A percentile compares a stretch with the other conserved stretches of the same genome.
These are phyloP conservation scores for Ericerus pela DNA, from an alignment of 1,140 invertebrate genomes.

Conservation along the genomic window DNA sequence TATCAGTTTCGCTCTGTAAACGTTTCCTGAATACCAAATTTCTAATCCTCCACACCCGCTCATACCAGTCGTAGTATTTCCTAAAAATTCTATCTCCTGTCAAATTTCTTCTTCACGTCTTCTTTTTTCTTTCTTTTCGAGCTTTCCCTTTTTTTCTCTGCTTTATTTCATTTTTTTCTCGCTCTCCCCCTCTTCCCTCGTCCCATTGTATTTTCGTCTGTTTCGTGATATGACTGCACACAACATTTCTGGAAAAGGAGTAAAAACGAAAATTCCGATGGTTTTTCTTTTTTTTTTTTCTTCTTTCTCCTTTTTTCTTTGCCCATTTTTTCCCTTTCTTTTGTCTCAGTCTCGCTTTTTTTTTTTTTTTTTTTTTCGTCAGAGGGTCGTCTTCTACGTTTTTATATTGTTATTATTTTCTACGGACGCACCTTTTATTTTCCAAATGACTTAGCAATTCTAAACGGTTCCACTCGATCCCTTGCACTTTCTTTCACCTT, in stretches of 20 bases:
- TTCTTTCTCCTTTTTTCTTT: too few relatives aligned
- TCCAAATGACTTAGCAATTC: constrained; percentile 10
- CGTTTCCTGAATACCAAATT: constrained; percentile 6
- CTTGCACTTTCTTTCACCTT: too few relatives aligned
- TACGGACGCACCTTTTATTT: constrained; percentile 6
- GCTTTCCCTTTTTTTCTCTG: neutral
- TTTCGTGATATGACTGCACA: neutral
- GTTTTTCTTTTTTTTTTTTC: neutral
- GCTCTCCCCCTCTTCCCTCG: neutral
- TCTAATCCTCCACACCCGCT: neutral
- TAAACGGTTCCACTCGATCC: neutral
- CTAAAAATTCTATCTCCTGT: constrained; percentile 9
- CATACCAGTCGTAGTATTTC: too few relatives aligned
- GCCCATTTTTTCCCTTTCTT: too few relatives aligned
- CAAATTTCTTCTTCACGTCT: neutral
- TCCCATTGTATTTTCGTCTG: neutral
- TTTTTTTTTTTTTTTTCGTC: too few relatives aligned
- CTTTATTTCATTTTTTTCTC: neutral
- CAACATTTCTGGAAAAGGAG: too few relatives aligned
- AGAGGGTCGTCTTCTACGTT: too few relatives aligned
- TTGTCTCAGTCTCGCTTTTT: too few relatives aligned
- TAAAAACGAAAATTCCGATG: neutral
- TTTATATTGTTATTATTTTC: constrained; percentile 12
- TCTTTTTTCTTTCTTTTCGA: neutral
- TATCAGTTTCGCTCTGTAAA: constrained; percentile 7